These are phyloP conservation scores for Nothoprocta pentlandii DNA, from an alignment of 2,113 vertebrate genomes.

Conservation along the genomic window DNA sequence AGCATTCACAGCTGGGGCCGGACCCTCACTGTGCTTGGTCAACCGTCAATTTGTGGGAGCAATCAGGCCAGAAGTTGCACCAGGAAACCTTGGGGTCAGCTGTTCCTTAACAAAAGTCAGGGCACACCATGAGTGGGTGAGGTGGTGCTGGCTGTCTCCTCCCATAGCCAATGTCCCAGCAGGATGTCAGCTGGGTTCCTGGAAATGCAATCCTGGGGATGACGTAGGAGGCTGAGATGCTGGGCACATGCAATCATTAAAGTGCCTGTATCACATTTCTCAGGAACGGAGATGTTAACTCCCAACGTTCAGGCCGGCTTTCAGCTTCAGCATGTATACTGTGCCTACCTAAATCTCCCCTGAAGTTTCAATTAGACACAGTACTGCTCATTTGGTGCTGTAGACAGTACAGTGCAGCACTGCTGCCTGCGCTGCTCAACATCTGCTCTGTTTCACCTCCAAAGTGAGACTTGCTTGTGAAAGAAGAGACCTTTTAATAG, in stretches of 20 bases:
- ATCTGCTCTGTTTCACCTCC: constrained; percentile 15
- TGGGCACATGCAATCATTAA: not conserved
- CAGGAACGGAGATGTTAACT: not conserved
- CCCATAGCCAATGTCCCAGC: accelerated
- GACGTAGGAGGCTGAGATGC: not conserved
- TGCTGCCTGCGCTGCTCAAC: not conserved
- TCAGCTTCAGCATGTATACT: not conserved
- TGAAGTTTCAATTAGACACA: constrained; percentile 34
- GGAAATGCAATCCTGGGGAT: not conserved
- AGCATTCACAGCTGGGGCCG: accelerated
- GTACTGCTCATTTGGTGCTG: not conserved
- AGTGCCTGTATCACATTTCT: constrained; percentile 10
- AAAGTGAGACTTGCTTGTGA: not conserved
- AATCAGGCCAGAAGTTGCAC: not conserved
- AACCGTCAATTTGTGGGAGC: accelerated
- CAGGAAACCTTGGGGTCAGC: not conserved
- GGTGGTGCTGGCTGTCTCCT: not conserved
- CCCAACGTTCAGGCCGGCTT: not conserved
- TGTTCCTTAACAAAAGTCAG: not conserved
- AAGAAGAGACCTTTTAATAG: not conserved
- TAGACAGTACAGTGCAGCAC: not conserved
- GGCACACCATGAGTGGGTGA: accelerated
- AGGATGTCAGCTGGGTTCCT: not conserved
- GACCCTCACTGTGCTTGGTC: not conserved
- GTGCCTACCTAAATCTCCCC: constrained; percentile 24